Evolutionary conservation across 2,797 vertebrate species (phyloP).

Genomic region (Borostomias antarcticus): DNA sequence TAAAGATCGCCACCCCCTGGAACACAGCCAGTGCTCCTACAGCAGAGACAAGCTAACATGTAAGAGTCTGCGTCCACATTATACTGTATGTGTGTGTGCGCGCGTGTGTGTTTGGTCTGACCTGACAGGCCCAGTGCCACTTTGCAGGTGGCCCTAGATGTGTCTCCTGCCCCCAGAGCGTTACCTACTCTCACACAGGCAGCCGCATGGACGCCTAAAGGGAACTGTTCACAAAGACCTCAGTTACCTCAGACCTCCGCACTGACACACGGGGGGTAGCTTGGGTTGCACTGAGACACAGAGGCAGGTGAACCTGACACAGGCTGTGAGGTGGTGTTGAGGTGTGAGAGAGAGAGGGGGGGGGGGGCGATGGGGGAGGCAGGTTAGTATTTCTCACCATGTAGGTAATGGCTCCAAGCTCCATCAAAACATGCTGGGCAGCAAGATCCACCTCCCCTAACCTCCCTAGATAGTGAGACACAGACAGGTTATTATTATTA

Average conservation of each 20-base stretch:
- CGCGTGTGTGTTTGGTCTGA: conserved; percentile 51
- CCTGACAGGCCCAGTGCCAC: conserved; percentile 79
- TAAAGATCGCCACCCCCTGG: conserved; percentile 66
- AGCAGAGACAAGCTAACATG: conserved; percentile 7
- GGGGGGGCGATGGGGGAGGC: neutral
- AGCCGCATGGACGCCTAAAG: conserved; percentile 85
- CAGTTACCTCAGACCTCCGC: too few species aligned
- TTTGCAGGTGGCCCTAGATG: conserved; percentile 78
- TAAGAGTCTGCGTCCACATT: neutral
- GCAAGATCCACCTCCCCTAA: conserved; percentile 84
- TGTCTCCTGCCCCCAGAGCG: conserved; percentile 86
- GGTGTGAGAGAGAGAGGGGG: neutral
- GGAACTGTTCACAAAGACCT: conserved; percentile 76
- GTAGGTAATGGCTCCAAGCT: conserved; percentile 77
- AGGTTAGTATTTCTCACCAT: conserved; percentile 74
- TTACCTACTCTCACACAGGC: conserved; percentile 88
- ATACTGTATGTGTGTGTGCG: neutral
- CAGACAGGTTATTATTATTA: neutral
- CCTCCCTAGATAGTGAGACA: conserved; percentile 78
- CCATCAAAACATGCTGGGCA: conserved; percentile 82
- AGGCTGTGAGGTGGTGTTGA: conserved; percentile 13
- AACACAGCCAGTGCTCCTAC: conserved; percentile 65
- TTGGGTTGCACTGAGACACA: neutral
- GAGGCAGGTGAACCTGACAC: neutral
- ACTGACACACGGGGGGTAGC: neutral